phyloP scores from a whole-genome alignment of 2,797 vertebrate genomes.

The Leptoclinus maculatus region DNA sequence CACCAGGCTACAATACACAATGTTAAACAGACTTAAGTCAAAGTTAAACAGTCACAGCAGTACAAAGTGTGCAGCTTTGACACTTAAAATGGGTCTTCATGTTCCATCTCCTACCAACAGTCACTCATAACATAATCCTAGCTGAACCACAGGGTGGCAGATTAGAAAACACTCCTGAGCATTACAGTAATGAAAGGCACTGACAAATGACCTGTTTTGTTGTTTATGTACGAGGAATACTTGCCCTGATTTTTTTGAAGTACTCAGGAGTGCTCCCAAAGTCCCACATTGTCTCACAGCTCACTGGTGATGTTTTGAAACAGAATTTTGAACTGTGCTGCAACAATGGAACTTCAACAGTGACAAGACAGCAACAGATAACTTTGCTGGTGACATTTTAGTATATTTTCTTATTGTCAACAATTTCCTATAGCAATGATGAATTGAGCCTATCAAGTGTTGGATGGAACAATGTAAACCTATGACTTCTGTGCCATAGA shows the following conservation, averaged over 20 bases:
- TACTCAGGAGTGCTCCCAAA: slow-evolving; percentile 3
- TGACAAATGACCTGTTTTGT: slow-evolving; percentile 34
- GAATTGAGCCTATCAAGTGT: not conserved
- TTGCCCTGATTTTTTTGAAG: slow-evolving; percentile 33
- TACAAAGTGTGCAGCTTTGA: slow-evolving; percentile 3
- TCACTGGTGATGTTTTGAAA: slow-evolving; percentile 6
- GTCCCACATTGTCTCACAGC: not conserved
- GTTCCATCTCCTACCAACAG: not conserved
- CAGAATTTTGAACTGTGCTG: not conserved
- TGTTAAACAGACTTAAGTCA: slow-evolving; percentile 20
- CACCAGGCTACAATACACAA: not conserved
- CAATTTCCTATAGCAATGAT: not conserved
- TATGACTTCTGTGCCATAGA: not conserved
- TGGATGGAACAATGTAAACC: not conserved
- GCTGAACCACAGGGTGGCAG: slow-evolving; percentile 5
- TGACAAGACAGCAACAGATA: not conserved
- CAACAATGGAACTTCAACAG: not conserved
- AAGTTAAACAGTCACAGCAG: not conserved
- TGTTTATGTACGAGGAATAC: slow-evolving; percentile 17
- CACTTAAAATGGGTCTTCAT: not conserved
- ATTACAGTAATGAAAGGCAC: not conserved
- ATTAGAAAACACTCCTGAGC: slow-evolving; percentile 19
- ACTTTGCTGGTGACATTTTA: not conserved
- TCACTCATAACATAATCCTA: slow-evolving; percentile 18
- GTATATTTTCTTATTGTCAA: not conserved